phyloP scores from a whole-genome alignment of 92 coral and sea anemone genomes.

The Zoanthus gigantus region DNA sequence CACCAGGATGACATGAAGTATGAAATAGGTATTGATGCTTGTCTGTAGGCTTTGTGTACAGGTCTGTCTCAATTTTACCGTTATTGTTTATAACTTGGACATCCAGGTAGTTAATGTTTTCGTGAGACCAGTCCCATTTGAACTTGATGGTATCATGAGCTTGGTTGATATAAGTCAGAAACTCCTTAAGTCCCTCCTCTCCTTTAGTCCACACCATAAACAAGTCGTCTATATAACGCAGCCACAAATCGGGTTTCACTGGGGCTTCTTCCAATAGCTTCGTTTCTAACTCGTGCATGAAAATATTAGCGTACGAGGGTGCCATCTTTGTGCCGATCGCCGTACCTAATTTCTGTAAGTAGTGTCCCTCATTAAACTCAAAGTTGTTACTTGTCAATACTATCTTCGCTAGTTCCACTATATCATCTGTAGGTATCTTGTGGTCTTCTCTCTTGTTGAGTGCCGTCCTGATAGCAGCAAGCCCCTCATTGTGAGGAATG shows the following conservation, averaged over 20 bases:
- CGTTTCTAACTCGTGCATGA: not conserved
- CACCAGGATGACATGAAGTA: slow-evolving; percentile 32
- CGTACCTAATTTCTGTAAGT: slow-evolving; percentile 1
- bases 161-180: not conserved
- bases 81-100: not conserved
- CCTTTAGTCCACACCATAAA: not conserved
- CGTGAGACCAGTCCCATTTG: not conserved
- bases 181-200: not conserved
- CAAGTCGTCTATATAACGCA: not conserved
- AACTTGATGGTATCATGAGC: not conserved
- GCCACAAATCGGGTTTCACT: not conserved
- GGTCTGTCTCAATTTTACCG: not conserved
- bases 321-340: slow-evolving; percentile 43
- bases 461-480: not conserved
- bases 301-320: not conserved
- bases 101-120: not conserved
- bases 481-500: slow-evolving; percentile 37
- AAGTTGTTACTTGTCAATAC: slow-evolving; percentile 5
- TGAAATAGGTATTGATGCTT: slow-evolving; percentile 27
- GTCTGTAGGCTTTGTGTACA: not conserved
- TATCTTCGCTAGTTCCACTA: not conserved
- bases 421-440: not conserved
- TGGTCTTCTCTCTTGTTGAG: not conserved
- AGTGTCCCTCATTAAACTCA: not conserved
- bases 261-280: not conserved